These are phyloP conservation scores for Caradrina kadenii DNA, from an alignment of 2,888 invertebrate species.

Conservation along the genomic window DNA sequence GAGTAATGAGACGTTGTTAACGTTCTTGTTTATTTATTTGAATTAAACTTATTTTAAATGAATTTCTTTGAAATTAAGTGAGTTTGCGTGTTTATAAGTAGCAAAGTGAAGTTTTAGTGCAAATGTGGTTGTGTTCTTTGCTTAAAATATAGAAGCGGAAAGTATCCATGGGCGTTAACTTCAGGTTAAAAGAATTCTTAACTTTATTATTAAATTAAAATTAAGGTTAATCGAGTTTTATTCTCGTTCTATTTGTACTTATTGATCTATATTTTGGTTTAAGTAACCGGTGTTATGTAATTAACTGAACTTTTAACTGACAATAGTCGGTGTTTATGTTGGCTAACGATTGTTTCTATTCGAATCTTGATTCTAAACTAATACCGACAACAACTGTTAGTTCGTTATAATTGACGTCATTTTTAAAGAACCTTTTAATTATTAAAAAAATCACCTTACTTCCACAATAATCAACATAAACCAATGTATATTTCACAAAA, in stretches of 20 bases:
- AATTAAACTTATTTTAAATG: conserved; percentile 72
- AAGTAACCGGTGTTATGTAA: conserved; percentile 51
- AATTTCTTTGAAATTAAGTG: conserved; percentile 57
- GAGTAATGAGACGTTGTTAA: conserved; percentile 79
- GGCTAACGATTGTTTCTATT: conserved; percentile 63
- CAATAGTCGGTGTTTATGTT: conserved; percentile 65
- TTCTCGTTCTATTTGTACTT: conserved; percentile 53
- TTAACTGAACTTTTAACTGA: conserved; percentile 52
- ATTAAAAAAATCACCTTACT: not conserved
- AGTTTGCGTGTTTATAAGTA: conserved; percentile 48
- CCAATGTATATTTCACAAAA: conserved; percentile 1
- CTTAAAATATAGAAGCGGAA: conserved; percentile 71
- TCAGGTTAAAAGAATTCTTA: conserved; percentile 83
- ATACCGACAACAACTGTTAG: not conserved
- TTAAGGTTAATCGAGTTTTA: conserved; percentile 73
- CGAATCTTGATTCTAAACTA: conserved; percentile 55
- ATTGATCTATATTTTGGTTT: conserved; percentile 35
- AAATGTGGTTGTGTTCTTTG: conserved; percentile 67
- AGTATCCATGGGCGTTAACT: conserved; percentile 88
- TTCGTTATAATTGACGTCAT: not conserved
- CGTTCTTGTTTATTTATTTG: conserved; percentile 80
- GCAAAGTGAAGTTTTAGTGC: conserved; percentile 65
- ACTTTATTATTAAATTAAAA: conserved; percentile 86
- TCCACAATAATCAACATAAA: not conserved
- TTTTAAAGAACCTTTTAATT: not conserved